Conservation (phyloP, 2,888 invertebrate species). For the Cenopis cana region DNA sequence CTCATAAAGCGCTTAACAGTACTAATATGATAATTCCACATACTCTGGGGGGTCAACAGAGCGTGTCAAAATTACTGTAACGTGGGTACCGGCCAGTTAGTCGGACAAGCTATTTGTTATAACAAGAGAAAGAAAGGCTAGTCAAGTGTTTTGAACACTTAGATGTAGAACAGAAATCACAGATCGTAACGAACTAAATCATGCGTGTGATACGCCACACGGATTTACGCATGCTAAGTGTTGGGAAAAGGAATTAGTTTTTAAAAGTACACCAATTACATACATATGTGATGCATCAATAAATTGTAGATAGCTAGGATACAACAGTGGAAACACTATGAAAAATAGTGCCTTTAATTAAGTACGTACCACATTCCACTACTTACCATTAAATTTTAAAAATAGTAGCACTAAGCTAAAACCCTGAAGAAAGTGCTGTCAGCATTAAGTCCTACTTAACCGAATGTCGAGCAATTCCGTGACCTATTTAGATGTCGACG, state of each 20-base stretch:
- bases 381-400: conserved; percentile 18
- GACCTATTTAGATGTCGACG: conserved; percentile 35
- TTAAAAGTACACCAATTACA: neutral
- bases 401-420: conserved; percentile 27
- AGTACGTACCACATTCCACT: neutral
- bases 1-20: conserved; percentile 44
- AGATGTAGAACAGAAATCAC: conserved; percentile 14
- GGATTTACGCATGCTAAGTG: neutral
- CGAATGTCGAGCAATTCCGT: conserved; percentile 28
- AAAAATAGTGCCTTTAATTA: neutral
- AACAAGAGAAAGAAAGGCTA: conserved; percentile 45
- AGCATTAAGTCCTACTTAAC: conserved; percentile 36
- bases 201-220: neutral
- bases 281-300: neutral
- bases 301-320: neutral
- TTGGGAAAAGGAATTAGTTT: neutral
- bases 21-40: conserved; percentile 46
- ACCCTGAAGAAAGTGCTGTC: conserved; percentile 27
- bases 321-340: neutral
- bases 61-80: conserved; percentile 45
- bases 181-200: conserved; percentile 4
- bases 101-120: conserved; percentile 38
- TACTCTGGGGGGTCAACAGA: conserved; percentile 35
- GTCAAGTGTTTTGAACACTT: conserved; percentile 33
- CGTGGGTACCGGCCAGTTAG: conserved; percentile 31